Base-by-base conservation (phyloP, 2,888 invertebrate species). In the Drosophila vallismaia region DNA sequence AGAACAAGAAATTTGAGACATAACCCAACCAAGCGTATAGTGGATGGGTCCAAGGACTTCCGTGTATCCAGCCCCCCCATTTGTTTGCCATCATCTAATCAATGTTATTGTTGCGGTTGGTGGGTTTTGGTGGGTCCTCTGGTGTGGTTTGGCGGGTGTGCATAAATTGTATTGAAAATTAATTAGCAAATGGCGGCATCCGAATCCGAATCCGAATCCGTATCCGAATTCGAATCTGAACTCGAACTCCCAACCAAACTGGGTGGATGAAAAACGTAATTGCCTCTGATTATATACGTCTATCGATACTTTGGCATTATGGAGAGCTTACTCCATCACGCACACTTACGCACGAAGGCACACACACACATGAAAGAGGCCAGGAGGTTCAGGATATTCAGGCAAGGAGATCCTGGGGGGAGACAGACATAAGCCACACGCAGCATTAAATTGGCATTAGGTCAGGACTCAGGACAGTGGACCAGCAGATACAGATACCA, bases 381-480 rank as follows among this genome's bases (percentile, higher is more conserved):
- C 19, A 19, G 19, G 19, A 19, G 1, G 19, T 19, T 1, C 19
- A 19, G 19, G 14, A 14, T 14, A 14, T 19, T 1, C 19, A 19
- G 19, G 14, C 1, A 1, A 14, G 36, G 7, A 4, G 19, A 19
- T 19, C 19, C 36, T 9, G 12, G n/a, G 14, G 52, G 44, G 36
- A 48, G 54, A 70, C 71, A 71, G 71, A 28, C 71, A 54, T 71
- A 71, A 71, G 71, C 71, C 71, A 70, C 66, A 68, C 59, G 68
- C 63, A 76, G 72, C 62, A 80, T 80, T 80, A 84, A 78, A 80
- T 84, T 84, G 81, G 81, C 72, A 84, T 84, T 78, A 80, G 70
- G 49, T 51, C 53, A 40, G 68, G 56, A 55, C 74, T 51, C 53
- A 40, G 68, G 56, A 55, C 74, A 67, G 62, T 63, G 63, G 63